A percentile compares a stretch with the other conserved stretches of the same genome.
phyloP scores from a whole-genome alignment of 2,797 vertebrate genomes.

The Bufotes viridis region DNA sequence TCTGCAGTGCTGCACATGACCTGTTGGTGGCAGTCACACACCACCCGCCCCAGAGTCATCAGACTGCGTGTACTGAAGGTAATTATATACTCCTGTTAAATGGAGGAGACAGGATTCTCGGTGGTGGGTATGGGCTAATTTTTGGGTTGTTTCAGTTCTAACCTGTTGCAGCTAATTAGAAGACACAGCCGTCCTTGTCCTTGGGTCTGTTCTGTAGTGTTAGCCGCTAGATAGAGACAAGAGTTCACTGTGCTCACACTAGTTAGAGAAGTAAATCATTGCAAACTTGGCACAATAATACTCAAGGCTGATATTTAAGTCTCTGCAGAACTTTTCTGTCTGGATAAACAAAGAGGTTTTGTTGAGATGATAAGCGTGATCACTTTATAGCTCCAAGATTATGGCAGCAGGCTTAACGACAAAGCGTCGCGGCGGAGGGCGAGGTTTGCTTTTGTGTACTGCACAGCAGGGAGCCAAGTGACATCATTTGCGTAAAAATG shows the following conservation, averaged over 20 bases:
- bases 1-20: neutral
- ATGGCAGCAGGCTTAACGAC: neutral
- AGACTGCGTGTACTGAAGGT: neutral
- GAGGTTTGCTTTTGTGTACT: neutral
- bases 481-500: neutral
- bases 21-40: conserved; percentile 22
- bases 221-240: conserved; percentile 13
- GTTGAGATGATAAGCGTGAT: neutral
- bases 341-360: conserved; percentile 25
- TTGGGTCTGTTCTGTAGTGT: conserved; percentile 26
- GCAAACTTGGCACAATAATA: conserved; percentile 25
- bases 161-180: conserved; percentile 46
- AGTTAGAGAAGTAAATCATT: conserved; percentile 38
- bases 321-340: conserved; percentile 11
- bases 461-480: neutral
- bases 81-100: conserved; percentile 37
- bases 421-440: neutral
- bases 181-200: conserved; percentile 30
- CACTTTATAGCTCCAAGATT: neutral
- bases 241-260: conserved; percentile 30
- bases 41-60: neutral
- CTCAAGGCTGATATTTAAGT: conserved; percentile 34
- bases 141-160: conserved; percentile 33
- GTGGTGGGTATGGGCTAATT: conserved; percentile 37
- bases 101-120: conserved; percentile 36